These are phyloP conservation scores for Bubo bubo DNA, from an alignment of 2,113 vertebrate genomes.

Conservation along the genomic window DNA sequence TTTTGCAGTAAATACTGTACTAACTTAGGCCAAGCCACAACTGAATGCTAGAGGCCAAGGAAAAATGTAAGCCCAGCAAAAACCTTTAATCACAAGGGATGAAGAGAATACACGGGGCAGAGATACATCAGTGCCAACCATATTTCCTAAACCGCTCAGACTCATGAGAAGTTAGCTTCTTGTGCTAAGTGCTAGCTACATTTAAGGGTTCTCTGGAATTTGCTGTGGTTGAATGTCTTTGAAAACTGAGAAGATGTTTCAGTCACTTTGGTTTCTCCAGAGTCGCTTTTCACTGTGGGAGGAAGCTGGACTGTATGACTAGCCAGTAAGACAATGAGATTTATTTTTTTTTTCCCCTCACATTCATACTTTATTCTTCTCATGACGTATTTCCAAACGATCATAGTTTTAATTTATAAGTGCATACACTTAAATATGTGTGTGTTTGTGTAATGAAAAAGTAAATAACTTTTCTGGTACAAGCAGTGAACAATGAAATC, in stretches of 20 bases:
- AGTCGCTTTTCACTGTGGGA: conserved; percentile 14
- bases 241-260: conserved; percentile 38
- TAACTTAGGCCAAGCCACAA: conserved; percentile 46
- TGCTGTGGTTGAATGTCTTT: conserved; percentile 31
- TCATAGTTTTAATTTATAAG: not conserved
- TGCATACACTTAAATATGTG: not conserved
- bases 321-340: not conserved
- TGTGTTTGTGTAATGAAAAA: not conserved
- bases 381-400: not conserved
- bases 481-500: not conserved
- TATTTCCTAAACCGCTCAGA: not conserved
- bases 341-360: not conserved
- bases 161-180: not conserved
- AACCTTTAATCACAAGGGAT: conserved; percentile 15
- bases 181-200: not conserved
- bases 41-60: conserved; percentile 23
- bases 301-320: not conserved
- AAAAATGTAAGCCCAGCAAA: conserved; percentile 54
- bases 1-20: conserved; percentile 52
- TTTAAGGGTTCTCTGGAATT: conserved; percentile 30
- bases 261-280: conserved; percentile 2
- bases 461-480: not conserved
- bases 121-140: not conserved
- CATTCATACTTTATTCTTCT: not conserved
- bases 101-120: not conserved